phyloP scores from a whole-genome alignment of 2,888 invertebrate genomes.

The Leptopilina myrica region DNA sequence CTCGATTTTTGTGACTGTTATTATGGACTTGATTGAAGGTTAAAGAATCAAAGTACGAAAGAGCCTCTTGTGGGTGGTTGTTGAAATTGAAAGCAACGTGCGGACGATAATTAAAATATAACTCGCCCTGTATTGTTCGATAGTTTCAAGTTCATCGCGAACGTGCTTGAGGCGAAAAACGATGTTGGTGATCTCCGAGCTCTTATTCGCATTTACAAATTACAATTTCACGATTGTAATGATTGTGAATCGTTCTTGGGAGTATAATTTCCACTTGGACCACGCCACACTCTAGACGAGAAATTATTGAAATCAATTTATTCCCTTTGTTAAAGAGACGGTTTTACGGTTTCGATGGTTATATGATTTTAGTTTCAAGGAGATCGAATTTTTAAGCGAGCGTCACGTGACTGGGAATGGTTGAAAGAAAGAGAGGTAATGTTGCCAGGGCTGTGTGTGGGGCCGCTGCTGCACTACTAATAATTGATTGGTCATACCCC shows the following conservation, averaged over 20 bases:
- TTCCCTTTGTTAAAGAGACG: too few species aligned
- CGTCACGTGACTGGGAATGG: conserved; percentile 59
- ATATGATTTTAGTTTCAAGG: not conserved
- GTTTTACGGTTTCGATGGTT: too few species aligned
- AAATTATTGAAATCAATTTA: too few species aligned
- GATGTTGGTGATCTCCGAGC: conserved; percentile 72
- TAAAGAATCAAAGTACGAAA: conserved; percentile 9
- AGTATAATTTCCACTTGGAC: too few species aligned
- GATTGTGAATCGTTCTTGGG: too few species aligned
- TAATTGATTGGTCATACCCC: conserved; percentile 77
- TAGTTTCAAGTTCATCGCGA: conserved; percentile 65
- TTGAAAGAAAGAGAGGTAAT: conserved; percentile 71
- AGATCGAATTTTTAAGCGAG: conserved; percentile 36
- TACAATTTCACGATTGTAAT: conserved; percentile 46
- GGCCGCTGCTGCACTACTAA: conserved; percentile 76
- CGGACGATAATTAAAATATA: conserved; percentile 72
- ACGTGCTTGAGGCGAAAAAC: conserved; percentile 68
- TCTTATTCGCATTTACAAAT: conserved; percentile 59
- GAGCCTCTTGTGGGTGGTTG: conserved; percentile 52
- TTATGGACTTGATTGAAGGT: conserved; percentile 24
- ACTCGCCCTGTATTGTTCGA: conserved; percentile 61
- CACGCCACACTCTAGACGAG: too few species aligned
- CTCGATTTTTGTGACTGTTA: not conserved
- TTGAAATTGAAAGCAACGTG: conserved; percentile 61
- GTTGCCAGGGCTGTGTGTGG: conserved; percentile 70